Conservation (phyloP, 2,888 invertebrate genomes). For the Geophilus truncorum region DNA sequence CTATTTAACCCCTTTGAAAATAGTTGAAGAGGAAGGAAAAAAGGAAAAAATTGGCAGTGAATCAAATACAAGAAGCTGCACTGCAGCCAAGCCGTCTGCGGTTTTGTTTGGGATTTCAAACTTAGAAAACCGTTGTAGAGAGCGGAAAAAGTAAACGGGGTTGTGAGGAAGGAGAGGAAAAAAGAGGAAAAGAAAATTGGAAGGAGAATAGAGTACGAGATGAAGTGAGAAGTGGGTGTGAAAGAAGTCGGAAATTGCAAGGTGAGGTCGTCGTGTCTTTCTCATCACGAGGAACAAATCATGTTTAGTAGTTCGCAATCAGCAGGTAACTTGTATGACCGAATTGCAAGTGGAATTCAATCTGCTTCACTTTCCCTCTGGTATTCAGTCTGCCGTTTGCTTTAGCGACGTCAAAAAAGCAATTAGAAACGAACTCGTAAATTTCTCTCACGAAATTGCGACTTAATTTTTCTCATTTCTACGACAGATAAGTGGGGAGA, state of each 20-base stretch:
- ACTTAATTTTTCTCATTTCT: neutral
- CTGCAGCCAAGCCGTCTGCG: constrained; percentile 21
- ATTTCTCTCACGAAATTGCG: neutral
- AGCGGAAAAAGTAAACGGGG: neutral
- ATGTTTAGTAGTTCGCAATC: constrained; percentile 16
- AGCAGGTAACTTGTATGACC: constrained; percentile 27
- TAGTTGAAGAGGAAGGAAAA: neutral
- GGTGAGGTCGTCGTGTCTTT: constrained; percentile 16
- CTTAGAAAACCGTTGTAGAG: neutral
- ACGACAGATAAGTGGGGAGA: neutral
- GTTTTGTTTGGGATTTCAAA: constrained; percentile 13
- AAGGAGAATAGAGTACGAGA: neutral
- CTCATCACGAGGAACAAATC: constrained; percentile 25
- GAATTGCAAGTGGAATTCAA: constrained; percentile 21
- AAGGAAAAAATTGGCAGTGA: neutral
- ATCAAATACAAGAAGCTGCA: constrained; percentile 4
- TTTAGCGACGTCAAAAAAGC: neutral
- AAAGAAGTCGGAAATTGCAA: constrained; percentile 18
- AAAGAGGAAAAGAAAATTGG: neutral
- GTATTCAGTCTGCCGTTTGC: neutral
- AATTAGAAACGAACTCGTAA: constrained; percentile 9
- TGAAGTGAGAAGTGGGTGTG: constrained; percentile 16
- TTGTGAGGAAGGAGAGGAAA: neutral
- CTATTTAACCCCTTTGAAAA: neutral
- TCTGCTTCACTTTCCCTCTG: constrained; percentile 7